Conservation (phyloP, 2,888 invertebrate species). For the Lissocephala sabroskyi region DNA sequence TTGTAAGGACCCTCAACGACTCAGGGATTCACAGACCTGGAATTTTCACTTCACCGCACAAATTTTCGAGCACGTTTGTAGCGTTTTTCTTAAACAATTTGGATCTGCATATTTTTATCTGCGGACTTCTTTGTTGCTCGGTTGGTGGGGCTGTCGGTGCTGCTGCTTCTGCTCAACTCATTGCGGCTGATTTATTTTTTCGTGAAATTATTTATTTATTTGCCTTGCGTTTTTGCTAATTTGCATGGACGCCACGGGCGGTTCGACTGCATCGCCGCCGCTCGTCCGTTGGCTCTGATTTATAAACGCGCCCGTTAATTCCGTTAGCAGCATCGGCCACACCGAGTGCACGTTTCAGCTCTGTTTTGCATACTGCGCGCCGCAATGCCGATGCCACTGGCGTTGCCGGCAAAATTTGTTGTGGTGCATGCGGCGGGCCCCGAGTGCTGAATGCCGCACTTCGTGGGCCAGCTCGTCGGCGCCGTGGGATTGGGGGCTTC, state of each 20-base stretch:
- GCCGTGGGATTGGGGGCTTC: constrained; percentile 18
- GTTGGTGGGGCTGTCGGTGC: too few species aligned
- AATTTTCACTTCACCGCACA: too few species aligned
- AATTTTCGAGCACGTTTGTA: too few species aligned
- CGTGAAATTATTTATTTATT: constrained; percentile 53
- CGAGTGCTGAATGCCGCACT: constrained; percentile 37
- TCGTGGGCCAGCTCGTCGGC: constrained; percentile 11
- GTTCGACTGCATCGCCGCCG: constrained; percentile 19
- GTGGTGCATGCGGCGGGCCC: constrained; percentile 31
- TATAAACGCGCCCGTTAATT: too few species aligned
- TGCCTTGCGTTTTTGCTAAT: constrained; percentile 44
- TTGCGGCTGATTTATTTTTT: constrained; percentile 38
- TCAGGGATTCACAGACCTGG: too few species aligned
- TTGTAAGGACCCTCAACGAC: too few species aligned
- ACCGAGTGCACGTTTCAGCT: constrained; percentile 63
- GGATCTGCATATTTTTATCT: too few species aligned
- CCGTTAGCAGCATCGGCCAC: not conserved
- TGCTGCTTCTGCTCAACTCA: too few species aligned
- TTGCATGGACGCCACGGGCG: constrained; percentile 30
- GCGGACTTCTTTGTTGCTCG: too few species aligned
- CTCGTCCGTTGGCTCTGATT: too few species aligned
- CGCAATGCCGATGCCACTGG: constrained; percentile 61
- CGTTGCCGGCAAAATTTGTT: constrained; percentile 55
- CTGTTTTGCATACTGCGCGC: constrained; percentile 66
- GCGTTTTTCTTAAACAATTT: too few species aligned